phyloP scores from a whole-genome alignment of 2,888 invertebrate genomes.

The Lucinisca nassula region DNA sequence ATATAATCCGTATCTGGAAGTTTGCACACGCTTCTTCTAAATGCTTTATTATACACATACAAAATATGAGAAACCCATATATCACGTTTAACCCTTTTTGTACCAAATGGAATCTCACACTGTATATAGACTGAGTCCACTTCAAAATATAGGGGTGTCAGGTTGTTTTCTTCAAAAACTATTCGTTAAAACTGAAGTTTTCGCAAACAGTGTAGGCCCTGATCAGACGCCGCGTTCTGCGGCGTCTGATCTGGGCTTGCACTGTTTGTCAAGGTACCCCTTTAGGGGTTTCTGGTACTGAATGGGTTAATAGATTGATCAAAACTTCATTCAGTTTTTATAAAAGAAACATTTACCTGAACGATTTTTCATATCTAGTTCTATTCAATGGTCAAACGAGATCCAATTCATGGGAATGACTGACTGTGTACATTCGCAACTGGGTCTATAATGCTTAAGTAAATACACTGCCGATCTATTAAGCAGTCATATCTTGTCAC shows the following conservation, averaged over 20 bases:
- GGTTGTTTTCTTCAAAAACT: no score
- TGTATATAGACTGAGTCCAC: no score
- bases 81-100: no score
- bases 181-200: no score
- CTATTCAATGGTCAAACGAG: conserved; percentile 3
- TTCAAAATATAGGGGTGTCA: no score
- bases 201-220: no score
- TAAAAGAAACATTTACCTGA: not conserved
- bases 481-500: not conserved
- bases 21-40: not conserved
- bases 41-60: not conserved
- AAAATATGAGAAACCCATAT: not conserved
- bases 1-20: not conserved
- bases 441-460: not conserved
- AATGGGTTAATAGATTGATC: no score
- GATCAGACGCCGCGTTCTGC: no score
- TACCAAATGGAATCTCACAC: no score
- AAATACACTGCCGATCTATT: not conserved
- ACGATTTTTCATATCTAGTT: not conserved
- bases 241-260: no score
- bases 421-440: not conserved
- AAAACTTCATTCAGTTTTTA: not conserved
- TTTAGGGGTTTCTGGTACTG: no score
- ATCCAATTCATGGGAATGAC: conserved; percentile 5
- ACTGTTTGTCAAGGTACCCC: no score